These are phyloP conservation scores for Aegotheles bennettii DNA, from an alignment of 2,113 vertebrate species.

Conservation along the genomic window DNA sequence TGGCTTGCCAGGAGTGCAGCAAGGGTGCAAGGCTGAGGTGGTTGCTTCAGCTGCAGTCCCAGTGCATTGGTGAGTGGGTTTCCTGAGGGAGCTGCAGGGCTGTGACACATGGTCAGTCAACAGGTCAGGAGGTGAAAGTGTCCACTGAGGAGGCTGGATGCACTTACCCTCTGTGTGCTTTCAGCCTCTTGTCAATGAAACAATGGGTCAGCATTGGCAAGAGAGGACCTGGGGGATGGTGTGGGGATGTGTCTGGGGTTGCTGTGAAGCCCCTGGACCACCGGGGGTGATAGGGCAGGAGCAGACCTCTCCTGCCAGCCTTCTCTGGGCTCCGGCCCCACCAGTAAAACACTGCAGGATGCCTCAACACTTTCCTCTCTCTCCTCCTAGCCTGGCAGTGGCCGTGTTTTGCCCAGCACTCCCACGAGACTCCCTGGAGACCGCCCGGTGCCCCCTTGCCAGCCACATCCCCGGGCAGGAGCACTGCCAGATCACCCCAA, in stretches of 20 bases:
- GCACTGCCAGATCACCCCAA: not conserved
- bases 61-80: not conserved
- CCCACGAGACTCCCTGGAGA: conserved; percentile 23
- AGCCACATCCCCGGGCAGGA: not conserved
- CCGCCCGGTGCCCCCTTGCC: not conserved
- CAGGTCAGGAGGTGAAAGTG: not conserved
- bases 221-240: not conserved
- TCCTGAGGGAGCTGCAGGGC: not conserved
- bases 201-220: rapidly evolving
- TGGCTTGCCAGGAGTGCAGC: not conserved
- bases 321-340: not conserved
- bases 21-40: not conserved
- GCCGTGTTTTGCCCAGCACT: conserved; percentile 10
- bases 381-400: conserved; percentile 49
- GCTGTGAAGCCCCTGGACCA: not conserved
- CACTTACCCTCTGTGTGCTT: not conserved
- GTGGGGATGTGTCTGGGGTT: not conserved
- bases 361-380: not conserved
- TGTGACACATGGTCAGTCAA: not conserved
- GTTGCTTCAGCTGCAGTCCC: not conserved
- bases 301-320: not conserved
- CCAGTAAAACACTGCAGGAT: not conserved
- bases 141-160: not conserved
- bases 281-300: not conserved
- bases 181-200: not conserved